Base-by-base conservation (phyloP, 2,113 vertebrate genomes). In the Phalacrocorax carbo region DNA sequence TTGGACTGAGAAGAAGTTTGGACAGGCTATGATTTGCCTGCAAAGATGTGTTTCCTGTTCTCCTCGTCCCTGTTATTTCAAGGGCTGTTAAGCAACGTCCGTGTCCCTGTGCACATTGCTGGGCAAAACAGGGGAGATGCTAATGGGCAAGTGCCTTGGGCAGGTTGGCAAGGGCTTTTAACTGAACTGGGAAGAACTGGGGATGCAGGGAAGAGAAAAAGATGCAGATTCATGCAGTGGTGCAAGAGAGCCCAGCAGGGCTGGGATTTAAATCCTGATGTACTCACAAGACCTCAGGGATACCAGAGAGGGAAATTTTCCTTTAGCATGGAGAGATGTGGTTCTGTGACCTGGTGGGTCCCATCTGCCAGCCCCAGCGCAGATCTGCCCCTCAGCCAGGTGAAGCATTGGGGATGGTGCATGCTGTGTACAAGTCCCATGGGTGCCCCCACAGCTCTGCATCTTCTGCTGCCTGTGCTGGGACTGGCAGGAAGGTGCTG, bases 71-170 rank as follows among this genome's bases (percentile, higher is more conserved):
- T 2, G 0, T 64, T 65, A 17, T 40, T 68, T 77, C 34, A 15
- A 32, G 51, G 44, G 58, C 34, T 55, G 27, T 57, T 66, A 5
- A 58, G 58, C 32, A 36, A 64, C 0, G 0, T 62, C 60, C 55
- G 29, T 0, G 0, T 81, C 49, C 40, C 40, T 2, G 0, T 16
- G 42, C 0, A 0, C 9, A 1, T 5, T 46, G 58, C 44, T 58
- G 54, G n/a, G 64, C 29, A 30, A 52, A 81, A 69, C 32, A 9
- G 32, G 36, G 51, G 69, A 81, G 55, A n/a, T 40, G n/a, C n/a
- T 10, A 4, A 26, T 0, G 8, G 32, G 29, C 7, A 7, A 83
- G 46, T 71, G 57, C 62, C 42, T 78, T 4, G 6, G 66, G 38
- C 40, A 42, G 30, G 26, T n/a, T 52, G 26, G 32, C 2, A 10